Evolutionary conservation across 2,113 vertebrate species (phyloP), one percentile per base, ranked within the genome.

Genomic region (rat (Rattus norvegicus)): DNA sequence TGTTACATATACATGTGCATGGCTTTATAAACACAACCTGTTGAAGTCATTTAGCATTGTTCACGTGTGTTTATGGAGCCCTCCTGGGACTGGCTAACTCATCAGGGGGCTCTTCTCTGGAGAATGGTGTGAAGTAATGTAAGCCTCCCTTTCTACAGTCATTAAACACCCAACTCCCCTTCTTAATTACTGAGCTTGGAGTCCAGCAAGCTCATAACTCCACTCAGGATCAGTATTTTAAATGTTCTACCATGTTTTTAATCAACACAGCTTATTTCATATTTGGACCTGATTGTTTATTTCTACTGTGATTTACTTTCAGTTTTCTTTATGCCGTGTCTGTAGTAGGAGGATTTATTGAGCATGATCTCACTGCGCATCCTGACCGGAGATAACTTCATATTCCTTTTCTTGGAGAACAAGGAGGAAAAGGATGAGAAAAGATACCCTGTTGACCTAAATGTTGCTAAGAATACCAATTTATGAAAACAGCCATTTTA

Each of bases 361-460:
- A 73, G 72, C 54, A 43, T 49, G 47, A 56, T 59, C 13, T 85
- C 30, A 36, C 1, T 70, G 30, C 6, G 7, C 12, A 69, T 86
- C 52, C 54, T 52, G 69, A 69, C 59, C 43, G 63, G 75, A 95
- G 39, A 33, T 7, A n/a, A n/a, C 19, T 88, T 93, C 26, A 20
- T 33, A 63, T 76, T 88, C 20, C 20, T 95, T 94, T 76, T 89
- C 88, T 77, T 81, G 20, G 36, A 80, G 43, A 86, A 81, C 69
- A 76, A 95, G 92, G 33, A 73, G 9, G 36, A 65, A 93, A 17
- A 92, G 28, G 36, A 79, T 63, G 85, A 83, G 43, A 56, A 83
- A 89, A 85, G 24, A 54, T 9, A 22, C 0, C 3, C 2, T 20
- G 24, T 75, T 72, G 4, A 47, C 43, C 9, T 75, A 43, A 91